phyloP scores from a whole-genome alignment of 2,113 vertebrate genomes.

The Lepisosteus oculatus region DNA sequence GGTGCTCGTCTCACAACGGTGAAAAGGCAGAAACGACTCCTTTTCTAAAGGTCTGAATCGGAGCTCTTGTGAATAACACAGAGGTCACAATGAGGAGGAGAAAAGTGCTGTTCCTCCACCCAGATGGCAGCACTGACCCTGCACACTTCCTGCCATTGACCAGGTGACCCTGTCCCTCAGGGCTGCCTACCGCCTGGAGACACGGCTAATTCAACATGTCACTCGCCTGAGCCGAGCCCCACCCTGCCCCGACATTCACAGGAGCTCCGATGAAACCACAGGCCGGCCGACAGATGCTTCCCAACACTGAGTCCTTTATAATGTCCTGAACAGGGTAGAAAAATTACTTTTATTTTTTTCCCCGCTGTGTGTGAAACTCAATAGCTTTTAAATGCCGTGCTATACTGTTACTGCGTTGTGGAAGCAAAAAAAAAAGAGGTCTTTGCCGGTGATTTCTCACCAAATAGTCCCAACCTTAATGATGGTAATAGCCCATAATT shows the following conservation, averaged over 20 bases:
- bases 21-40: too few species aligned
- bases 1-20: too few species aligned
- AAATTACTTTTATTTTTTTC: too few species aligned
- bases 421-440: not conserved
- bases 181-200: constrained; percentile 31
- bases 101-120: not conserved
- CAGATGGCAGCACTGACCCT: constrained; percentile 34
- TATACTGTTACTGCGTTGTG: not conserved
- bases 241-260: not conserved
- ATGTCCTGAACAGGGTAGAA: too few species aligned
- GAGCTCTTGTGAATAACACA: not conserved
- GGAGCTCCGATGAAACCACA: not conserved
- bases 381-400: not conserved
- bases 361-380: not conserved
- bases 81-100: not conserved
- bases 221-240: constrained; percentile 42
- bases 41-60: not conserved
- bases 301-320: too few species aligned
- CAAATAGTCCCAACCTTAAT: not conserved
- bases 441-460: not conserved
- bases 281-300: too few species aligned
- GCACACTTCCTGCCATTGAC: constrained; percentile 37
- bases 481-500: constrained; percentile 18
- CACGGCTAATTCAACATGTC: constrained; percentile 52
- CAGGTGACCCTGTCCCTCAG: constrained; percentile 45